Evolutionary conservation across 2,888 invertebrate species (phyloP).

Genomic region (Cephus pygmeus): DNA sequence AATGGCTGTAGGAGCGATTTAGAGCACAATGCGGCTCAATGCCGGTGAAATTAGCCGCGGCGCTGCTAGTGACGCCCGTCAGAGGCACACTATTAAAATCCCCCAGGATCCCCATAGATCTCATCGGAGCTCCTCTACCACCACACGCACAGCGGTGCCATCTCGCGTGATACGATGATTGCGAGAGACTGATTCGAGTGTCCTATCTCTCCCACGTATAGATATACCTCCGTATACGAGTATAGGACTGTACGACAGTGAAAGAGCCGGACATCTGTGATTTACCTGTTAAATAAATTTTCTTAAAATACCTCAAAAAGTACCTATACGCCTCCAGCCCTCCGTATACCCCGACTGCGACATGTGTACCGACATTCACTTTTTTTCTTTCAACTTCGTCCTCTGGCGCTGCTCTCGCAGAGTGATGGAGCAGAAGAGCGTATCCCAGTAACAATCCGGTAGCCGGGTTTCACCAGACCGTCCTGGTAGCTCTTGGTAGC

Average conservation of each 20-base stretch:
- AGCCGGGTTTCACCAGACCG: background rate
- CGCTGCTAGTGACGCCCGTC: constrained; percentile 61
- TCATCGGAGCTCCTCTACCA: background rate
- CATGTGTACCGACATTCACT: background rate
- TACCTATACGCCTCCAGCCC: background rate
- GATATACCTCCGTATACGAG: background rate
- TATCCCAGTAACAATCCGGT: background rate
- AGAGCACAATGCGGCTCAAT: constrained; percentile 62
- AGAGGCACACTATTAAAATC: constrained; percentile 37
- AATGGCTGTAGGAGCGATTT: constrained; percentile 54
- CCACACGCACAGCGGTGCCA: background rate
- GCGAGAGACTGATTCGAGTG: background rate
- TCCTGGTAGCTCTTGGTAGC: constrained; percentile 13
- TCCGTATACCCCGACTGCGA: background rate
- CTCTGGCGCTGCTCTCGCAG: too few relatives aligned
- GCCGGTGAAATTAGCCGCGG: constrained; percentile 63
- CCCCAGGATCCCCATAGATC: background rate
- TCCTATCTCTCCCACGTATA: background rate
- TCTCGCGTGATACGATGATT: constrained; percentile 2
- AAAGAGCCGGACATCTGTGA: background rate
- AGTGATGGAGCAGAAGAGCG: background rate
- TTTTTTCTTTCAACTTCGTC: background rate
- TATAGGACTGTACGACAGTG: background rate
- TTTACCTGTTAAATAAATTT: background rate
- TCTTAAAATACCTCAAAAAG: background rate